phyloP scores from a whole-genome alignment of 1,140 invertebrate species.

The Sitobion miscanthi region DNA sequence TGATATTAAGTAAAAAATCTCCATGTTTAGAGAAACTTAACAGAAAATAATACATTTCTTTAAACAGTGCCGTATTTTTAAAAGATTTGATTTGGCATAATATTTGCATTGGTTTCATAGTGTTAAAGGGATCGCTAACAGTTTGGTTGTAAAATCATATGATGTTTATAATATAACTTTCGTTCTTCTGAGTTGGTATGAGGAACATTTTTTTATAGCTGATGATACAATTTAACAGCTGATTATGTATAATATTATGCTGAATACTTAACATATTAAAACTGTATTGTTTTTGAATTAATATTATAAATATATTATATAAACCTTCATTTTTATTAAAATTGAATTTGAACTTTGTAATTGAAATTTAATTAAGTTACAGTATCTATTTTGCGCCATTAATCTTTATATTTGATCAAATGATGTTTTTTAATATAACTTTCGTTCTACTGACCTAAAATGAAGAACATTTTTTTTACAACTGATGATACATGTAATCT shows the following conservation, averaged over 20 bases:
- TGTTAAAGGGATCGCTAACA: background rate
- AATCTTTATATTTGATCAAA: background rate
- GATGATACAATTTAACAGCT: background rate
- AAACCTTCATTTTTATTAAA: background rate
- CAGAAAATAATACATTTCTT: background rate
- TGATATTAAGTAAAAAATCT: too few relatives aligned
- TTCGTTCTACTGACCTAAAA: background rate
- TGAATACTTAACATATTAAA: background rate
- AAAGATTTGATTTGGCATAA: background rate
- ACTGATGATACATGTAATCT: background rate
- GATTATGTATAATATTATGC: background rate
- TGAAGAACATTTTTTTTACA: background rate
- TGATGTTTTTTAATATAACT: background rate
- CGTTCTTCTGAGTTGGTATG: conserved; percentile 56
- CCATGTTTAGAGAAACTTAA: background rate
- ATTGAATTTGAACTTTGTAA: background rate
- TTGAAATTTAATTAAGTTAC: background rate
- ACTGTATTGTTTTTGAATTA: background rate
- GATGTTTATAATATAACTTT: conserved; percentile 52
- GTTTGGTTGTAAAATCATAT: conserved; percentile 26
- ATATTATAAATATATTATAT: background rate
- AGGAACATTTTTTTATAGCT: conserved; percentile 17
- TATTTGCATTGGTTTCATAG: background rate
- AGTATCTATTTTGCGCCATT: background rate
- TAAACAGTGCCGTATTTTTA: background rate